A percentile compares a stretch with the other conserved stretches of the same genome.
Evolutionary conservation across 2,888 invertebrate genomes (phyloP).

Genomic region (Dugesia japonica): DNA sequence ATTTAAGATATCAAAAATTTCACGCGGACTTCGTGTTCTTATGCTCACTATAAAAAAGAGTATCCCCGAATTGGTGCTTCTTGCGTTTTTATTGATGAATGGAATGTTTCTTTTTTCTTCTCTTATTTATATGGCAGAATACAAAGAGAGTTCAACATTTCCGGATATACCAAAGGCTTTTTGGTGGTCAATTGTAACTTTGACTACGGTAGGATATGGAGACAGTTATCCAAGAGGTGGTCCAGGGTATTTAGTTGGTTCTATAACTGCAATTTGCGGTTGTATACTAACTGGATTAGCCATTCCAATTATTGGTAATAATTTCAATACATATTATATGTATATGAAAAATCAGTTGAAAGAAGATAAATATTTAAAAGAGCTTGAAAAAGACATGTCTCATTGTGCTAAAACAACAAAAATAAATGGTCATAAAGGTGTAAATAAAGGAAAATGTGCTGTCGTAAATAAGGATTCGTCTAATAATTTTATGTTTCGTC

Average conservation of each 20-base stretch:
- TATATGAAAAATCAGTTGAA: constrained; percentile 35
- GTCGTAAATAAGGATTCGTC: background rate
- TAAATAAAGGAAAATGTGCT: background rate
- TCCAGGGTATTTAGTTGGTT: constrained; percentile 34
- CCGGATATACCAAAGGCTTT: constrained; percentile 35
- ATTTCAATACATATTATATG: constrained; percentile 36
- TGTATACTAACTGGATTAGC: constrained; percentile 35
- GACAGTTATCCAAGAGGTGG: constrained; percentile 34
- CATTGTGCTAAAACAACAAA: background rate
- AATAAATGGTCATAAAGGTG: background rate
- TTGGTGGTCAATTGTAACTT: constrained; percentile 35
- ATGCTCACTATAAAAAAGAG: constrained; percentile 44
- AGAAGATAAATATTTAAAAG: constrained; percentile 35
- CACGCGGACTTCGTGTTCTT: constrained; percentile 43
- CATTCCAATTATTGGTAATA: constrained; percentile 35
- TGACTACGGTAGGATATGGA: constrained; percentile 36
- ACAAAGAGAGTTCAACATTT: constrained; percentile 37
- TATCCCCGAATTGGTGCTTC: constrained; percentile 43
- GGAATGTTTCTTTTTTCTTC: constrained; percentile 45
- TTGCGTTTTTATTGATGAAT: constrained; percentile 43
- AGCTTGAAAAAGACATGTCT: constrained; percentile 31
- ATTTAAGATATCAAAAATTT: constrained; percentile 36
- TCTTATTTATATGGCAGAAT: constrained; percentile 43
- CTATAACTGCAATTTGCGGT: constrained; percentile 34
- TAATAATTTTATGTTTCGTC: background rate